Base-by-base conservation (phyloP, 2,888 invertebrate genomes). In the Lamproptera curius region DNA sequence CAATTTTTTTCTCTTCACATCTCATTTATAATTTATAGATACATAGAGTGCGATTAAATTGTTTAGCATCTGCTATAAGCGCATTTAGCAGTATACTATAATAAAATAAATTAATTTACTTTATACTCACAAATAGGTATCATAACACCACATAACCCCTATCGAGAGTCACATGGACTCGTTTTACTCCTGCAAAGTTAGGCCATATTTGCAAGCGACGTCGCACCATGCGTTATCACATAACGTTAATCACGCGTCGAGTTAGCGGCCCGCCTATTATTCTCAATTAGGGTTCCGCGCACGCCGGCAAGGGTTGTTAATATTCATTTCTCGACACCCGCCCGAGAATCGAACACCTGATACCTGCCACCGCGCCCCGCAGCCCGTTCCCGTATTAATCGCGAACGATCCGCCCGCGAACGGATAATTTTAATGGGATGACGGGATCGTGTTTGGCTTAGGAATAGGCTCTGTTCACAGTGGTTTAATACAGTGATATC, bases 301-400 rank as follows among this genome's bases (percentile, higher is more conserved):
- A 2, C 55, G 55, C 53, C 58, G 65, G 65, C 73, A 84, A 84
- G 83, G 84, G 83, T 83, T 85, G 83, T 86, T 86, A 82, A 82
- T 85, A 82, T 84, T 78, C 79, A 82, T 84, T 76, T 64, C 55
- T 53, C 64, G 73, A 65, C 75, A 61, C 62, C 66, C 70, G 63
- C 60, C 67, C 74, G 76, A 73, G 70, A 65, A 61, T 61, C 68
- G 63, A 67, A 64, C 75, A 73, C 74, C 74, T 74, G 74, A 67
- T 68, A 63, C 63, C 56, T 16, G 42, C 36, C 51, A 53, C 54
- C 43, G 50, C 45, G 34, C 26, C 36, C 46, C 31, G 46, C 49
- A 35, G 50, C 56, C 55, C 58, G 57, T 63, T 60, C 53, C 55
- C 62, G 66, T 76, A 75, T 76, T 76, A 78, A 76, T 72, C 69